Conservation (phyloP, 2,797 vertebrate species). For the Sebastes taczanowskii region DNA sequence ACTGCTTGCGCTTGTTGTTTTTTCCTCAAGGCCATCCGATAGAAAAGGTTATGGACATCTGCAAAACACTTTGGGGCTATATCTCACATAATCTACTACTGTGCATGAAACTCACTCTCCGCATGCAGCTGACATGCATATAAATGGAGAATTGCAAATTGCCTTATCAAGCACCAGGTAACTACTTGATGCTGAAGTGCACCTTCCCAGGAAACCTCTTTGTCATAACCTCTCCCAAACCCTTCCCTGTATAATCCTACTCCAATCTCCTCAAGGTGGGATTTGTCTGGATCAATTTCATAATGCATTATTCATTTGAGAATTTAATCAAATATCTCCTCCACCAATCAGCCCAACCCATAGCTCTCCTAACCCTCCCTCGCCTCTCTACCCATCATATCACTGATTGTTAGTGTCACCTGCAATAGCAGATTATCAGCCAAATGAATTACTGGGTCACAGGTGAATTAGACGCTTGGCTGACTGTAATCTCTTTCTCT, state of each 20-base stretch:
- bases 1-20: not conserved
- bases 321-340: slow-evolving; percentile 77
- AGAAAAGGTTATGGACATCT: slow-evolving; percentile 4
- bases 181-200: slow-evolving; percentile 51
- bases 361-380: slow-evolving; percentile 4
- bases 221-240: slow-evolving; percentile 45
- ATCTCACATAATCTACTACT: not conserved
- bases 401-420: slow-evolving; percentile 72
- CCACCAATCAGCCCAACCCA: slow-evolving; percentile 47
- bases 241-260: slow-evolving; percentile 51
- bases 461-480: slow-evolving; percentile 72
- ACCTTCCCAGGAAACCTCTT: slow-evolving; percentile 50
- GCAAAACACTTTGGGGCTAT: not conserved
- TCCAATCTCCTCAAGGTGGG: slow-evolving; percentile 71
- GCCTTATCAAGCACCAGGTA: slow-evolving; percentile 31
- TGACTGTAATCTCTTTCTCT: slow-evolving; percentile 69
- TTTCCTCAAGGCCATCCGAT: not conserved
- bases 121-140: slow-evolving; percentile 17
- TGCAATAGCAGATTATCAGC: slow-evolving; percentile 73
- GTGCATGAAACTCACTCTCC: not conserved
- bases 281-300: slow-evolving; percentile 78
- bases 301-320: slow-evolving; percentile 77
- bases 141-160: slow-evolving; percentile 36
- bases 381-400: slow-evolving; percentile 49
- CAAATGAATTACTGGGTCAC: slow-evolving; percentile 81